Evolutionary conservation across 1,140 invertebrate genomes (phyloP).

Genomic region (Megalonaias nervosa): DNA sequence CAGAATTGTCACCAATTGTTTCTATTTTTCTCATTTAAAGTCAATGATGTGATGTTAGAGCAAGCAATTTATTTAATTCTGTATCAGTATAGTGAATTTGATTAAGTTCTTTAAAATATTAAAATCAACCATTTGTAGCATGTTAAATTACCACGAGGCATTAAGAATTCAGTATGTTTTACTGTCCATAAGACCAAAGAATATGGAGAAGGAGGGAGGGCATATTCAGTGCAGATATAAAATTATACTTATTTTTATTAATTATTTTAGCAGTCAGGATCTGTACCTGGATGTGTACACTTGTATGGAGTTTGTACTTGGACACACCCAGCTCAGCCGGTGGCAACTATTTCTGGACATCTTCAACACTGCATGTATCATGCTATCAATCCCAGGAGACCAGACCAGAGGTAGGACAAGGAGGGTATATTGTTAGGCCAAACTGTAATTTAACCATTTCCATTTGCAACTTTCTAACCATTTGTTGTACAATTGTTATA

Average conservation of each 20-base stretch:
- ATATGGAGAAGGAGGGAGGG: neutral
- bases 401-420: conserved; percentile 32
- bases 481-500: too few relatives aligned
- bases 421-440: neutral
- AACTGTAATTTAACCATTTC: too few relatives aligned
- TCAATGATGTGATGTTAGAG: too few relatives aligned
- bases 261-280: conserved; percentile 48
- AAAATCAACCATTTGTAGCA: neutral
- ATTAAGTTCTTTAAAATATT: neutral
- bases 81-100: too few relatives aligned
- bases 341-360: conserved; percentile 58
- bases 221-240: neutral
- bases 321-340: conserved; percentile 37
- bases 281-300: conserved; percentile 46
- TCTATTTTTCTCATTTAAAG: too few relatives aligned
- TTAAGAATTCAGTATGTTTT: neutral
- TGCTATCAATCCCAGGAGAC: conserved; percentile 47
- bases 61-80: too few relatives aligned
- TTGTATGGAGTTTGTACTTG: conserved; percentile 49
- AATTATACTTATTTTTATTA: neutral
- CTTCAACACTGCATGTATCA: conserved; percentile 45
- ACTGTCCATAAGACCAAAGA: neutral
- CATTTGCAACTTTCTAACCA: too few relatives aligned
- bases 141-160: neutral
- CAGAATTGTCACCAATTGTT: too few relatives aligned